Evolutionary conservation across 2,888 invertebrate species (phyloP), one percentile per base, ranked within the genome.

Genomic region (Lycia hirtaria): DNA sequence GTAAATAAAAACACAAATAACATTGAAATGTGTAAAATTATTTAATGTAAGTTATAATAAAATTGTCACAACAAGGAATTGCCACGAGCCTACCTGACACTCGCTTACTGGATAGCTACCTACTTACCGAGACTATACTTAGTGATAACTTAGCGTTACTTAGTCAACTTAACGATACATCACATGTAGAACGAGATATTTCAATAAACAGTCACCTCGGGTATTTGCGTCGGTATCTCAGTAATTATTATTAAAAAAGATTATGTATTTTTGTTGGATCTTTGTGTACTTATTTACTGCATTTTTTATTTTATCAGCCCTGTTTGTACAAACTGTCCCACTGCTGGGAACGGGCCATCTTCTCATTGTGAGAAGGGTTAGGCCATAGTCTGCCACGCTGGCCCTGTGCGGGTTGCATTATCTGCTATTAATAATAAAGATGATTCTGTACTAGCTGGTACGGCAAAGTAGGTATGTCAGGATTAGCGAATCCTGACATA

Each of bases 181-280:
- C 92, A 92, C 92, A 91, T 88, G 78, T 86, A 88, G 81, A 92
- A 87, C 89, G 89, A 91, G 89, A 91, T 88, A 86, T 83, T 75
- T 79, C 80, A 28, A 28, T 26, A 28, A 10, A 41, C 5, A n/a
- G 41, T 17, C 41, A 26, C 20, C 12, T 41, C 26, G 26, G 26
- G 41, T 41, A 41, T 26, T 26, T 20, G 41, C 15, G 38, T 3
- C 7, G 6, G 17, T 15, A 2, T 32, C 12, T 14, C 5, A 14
- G 4, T 14, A 32, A 14, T 33, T 12, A 10, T 14, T 15, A 12
- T 33, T 9, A 5, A 26, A 6, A 26, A 26, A 9, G 26, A 1
- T 26, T 6, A 26, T 9, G n/a, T n/a, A n/a, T n/a, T n/a, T n/a
- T n/a, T n/a, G n/a, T n/a, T n/a, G n/a, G n/a, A n/a, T n/a, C n/a